Conservation (phyloP, 1,140 invertebrate species). For the Drosophila repleta region DNA sequence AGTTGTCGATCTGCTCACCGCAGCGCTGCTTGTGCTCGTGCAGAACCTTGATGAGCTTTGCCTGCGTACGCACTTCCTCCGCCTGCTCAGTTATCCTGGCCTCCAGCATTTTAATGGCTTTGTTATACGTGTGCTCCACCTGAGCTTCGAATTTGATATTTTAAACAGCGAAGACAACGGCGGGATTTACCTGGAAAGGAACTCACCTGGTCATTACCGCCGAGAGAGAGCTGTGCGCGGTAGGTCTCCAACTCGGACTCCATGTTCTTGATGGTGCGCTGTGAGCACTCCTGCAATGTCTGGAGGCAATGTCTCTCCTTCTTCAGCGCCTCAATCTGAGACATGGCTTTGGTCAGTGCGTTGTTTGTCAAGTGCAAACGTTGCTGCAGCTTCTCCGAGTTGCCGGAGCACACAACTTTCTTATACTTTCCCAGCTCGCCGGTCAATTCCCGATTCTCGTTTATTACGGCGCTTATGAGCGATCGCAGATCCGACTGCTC, state of each 20-base stretch:
- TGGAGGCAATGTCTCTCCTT: slow-evolving; percentile 52
- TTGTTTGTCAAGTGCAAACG: slow-evolving; percentile 47
- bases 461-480: slow-evolving; percentile 43
- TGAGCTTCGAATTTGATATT: slow-evolving; percentile 13
- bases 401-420: neutral
- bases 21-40: slow-evolving; percentile 57
- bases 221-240: slow-evolving; percentile 50
- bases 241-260: slow-evolving; percentile 66
- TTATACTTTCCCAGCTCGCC: slow-evolving; percentile 37
- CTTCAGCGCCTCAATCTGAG: slow-evolving; percentile 56
- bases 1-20: slow-evolving; percentile 34
- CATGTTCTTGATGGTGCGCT: slow-evolving; percentile 63
- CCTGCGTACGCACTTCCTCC: slow-evolving; percentile 58
- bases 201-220: slow-evolving; percentile 40
- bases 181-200: neutral
- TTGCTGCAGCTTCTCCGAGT: slow-evolving; percentile 33
- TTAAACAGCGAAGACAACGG: too few species aligned
- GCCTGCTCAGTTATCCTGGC: slow-evolving; percentile 36
- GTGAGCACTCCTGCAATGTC: slow-evolving; percentile 48
- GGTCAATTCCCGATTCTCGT: slow-evolving; percentile 53
- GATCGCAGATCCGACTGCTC: slow-evolving; percentile 43
- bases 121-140: slow-evolving; percentile 47
- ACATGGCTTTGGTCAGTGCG: slow-evolving; percentile 48
- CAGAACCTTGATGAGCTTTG: slow-evolving; percentile 56
- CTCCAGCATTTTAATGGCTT: slow-evolving; percentile 50